Percentiles rank a stretch among this genome's conserved stretches.
phyloP scores from a whole-genome alignment of 2,113 vertebrate species.

The Axis porcinus region DNA sequence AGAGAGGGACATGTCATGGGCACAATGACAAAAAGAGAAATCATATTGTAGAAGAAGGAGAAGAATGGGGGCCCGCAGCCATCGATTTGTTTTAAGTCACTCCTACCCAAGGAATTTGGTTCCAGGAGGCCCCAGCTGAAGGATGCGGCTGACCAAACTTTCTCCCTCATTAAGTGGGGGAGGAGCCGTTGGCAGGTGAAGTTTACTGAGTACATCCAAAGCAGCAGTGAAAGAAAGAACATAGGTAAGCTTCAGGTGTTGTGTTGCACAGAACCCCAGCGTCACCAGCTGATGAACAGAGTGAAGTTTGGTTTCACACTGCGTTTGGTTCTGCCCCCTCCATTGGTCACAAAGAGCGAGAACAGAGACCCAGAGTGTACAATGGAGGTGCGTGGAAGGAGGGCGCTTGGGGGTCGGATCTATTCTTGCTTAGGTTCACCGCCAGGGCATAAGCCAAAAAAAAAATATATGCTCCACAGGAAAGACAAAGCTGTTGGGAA shows the following conservation, averaged over 20 bases:
- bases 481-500: conserved; percentile 48
- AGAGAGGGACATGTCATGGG: conserved; percentile 84
- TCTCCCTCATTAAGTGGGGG: conserved; percentile 99
- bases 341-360: conserved; percentile 65
- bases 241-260: conserved; percentile 88
- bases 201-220: conserved; percentile 98
- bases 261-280: conserved; percentile 78
- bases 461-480: not conserved
- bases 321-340: conserved; percentile 72
- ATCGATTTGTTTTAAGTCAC: conserved; percentile 92
- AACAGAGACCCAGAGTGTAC: not conserved
- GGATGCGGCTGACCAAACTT: conserved; percentile 99
- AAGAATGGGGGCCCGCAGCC: conserved; percentile 90
- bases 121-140: conserved; percentile 99
- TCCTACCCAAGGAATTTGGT: conserved; percentile 99
- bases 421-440: conserved; percentile 38
- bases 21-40: conserved; percentile 84
- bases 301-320: conserved; percentile 77
- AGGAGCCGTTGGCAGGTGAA: conserved; percentile 98
- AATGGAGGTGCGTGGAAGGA: conserved; percentile 19
- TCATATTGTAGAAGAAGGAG: conserved; percentile 83
- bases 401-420: not conserved
- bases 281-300: conserved; percentile 75
- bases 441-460: conserved; percentile 55
- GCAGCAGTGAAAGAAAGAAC: conserved; percentile 96